Conservation (phyloP, 2,888 invertebrate species). For the Lasioglossum villosulum region DNA sequence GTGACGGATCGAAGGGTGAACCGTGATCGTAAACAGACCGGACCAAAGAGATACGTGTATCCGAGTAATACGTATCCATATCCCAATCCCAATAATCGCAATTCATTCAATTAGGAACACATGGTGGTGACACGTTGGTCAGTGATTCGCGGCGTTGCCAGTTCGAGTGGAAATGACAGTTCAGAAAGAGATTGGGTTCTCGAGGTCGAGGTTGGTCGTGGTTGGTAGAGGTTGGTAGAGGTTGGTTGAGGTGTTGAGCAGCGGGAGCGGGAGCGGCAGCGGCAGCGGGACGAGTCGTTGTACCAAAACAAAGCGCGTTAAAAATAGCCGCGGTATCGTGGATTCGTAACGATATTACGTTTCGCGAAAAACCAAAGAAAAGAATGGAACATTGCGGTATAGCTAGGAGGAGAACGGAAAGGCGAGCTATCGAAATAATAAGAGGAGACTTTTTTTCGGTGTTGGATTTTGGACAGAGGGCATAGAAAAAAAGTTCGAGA, state of each 20-base stretch:
- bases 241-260: too few species aligned
- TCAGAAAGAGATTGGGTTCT: constrained; percentile 20
- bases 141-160: constrained; percentile 47
- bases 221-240: too few species aligned
- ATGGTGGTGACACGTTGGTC: constrained; percentile 52
- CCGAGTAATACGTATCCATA: not conserved
- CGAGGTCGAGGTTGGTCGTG: constrained; percentile 20
- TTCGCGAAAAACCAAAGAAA: constrained; percentile 11
- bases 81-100: constrained; percentile 25
- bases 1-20: not conserved
- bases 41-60: not conserved
- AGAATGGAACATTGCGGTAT: not conserved
- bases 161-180: constrained; percentile 51
- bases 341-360: constrained; percentile 48
- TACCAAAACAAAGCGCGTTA: constrained; percentile 68
- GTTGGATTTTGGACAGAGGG: not conserved
- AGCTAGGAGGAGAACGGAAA: not conserved
- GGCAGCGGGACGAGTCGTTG: constrained; percentile 55
- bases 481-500: constrained; percentile 16
- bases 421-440: not conserved
- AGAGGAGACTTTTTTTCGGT: not conserved
- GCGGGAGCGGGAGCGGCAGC: too few species aligned
- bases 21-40: constrained; percentile 6
- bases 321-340: constrained; percentile 57
- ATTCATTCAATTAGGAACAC: constrained; percentile 51